Evolutionary conservation across 1,140 invertebrate species (phyloP).

Genomic region (Diorhabda sublineata): DNA sequence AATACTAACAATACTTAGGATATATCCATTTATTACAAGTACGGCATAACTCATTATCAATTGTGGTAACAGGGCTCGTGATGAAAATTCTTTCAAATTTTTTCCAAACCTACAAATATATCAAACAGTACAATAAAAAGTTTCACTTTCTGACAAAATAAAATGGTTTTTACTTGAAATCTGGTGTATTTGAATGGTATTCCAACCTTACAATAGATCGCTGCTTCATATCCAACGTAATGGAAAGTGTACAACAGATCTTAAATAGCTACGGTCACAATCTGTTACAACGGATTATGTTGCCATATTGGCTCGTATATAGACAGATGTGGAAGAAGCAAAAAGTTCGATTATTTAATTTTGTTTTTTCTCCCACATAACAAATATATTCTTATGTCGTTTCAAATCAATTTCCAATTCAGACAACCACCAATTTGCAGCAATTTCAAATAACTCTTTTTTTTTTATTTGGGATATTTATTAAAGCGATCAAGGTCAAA

Average conservation of each 20-base stretch:
- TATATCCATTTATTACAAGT: conserved; percentile 16
- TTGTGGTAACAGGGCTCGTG: conserved; percentile 9
- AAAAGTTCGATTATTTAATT: background rate
- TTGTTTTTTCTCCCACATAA: background rate
- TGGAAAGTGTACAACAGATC: too few relatives aligned
- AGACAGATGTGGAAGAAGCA: too few relatives aligned
- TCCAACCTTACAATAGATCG: too few relatives aligned
- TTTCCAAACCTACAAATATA: conserved; percentile 19
- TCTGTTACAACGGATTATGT: too few relatives aligned
- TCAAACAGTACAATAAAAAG: background rate
- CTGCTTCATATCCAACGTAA: too few relatives aligned
- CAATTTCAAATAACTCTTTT: background rate
- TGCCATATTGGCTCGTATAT: too few relatives aligned
- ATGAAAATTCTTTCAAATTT: conserved; percentile 17
- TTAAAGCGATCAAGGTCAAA: too few relatives aligned
- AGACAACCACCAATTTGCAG: background rate
- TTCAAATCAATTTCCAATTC: background rate
- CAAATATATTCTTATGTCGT: too few relatives aligned
- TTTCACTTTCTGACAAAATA: too few relatives aligned
- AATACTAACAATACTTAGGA: conserved; percentile 6
- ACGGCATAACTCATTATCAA: conserved; percentile 9
- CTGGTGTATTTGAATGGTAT: too few relatives aligned
- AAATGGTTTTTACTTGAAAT: too few relatives aligned
- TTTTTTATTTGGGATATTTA: background rate
- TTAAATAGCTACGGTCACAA: too few relatives aligned